These are phyloP conservation scores for Caenorhabditis briggsae DNA, from an alignment of 1,140 invertebrate species.

Conservation along the genomic window DNA sequence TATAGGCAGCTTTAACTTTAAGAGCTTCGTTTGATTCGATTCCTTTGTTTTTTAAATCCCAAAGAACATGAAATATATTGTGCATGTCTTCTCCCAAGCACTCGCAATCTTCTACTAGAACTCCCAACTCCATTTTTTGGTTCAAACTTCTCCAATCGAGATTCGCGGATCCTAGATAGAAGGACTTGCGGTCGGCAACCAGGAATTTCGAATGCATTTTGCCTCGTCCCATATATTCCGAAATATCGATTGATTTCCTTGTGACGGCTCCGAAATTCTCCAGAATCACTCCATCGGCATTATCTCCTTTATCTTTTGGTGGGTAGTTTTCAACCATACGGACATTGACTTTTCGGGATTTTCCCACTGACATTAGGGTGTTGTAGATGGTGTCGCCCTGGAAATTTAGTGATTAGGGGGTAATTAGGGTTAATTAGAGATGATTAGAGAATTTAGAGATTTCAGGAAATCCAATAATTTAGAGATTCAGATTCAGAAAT, in stretches of 20 bases:
- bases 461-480: too few species aligned
- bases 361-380: conserved; percentile 65
- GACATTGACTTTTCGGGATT: conserved; percentile 67
- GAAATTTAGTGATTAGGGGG: conserved; percentile 47
- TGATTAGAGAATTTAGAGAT: background rate
- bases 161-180: conserved; percentile 82
- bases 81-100: conserved; percentile 87
- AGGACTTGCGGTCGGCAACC: conserved; percentile 84
- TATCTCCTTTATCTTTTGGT: conserved; percentile 77
- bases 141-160: conserved; percentile 92
- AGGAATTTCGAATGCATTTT: conserved; percentile 94
- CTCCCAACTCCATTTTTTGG: conserved; percentile 94
- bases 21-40: conserved; percentile 85
- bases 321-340: conserved; percentile 76
- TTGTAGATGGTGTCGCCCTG: conserved; percentile 74
- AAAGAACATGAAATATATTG: conserved; percentile 94
- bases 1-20: conserved; percentile 83
- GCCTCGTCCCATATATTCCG: conserved; percentile 86
- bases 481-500: too few species aligned
- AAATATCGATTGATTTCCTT: conserved; percentile 89
- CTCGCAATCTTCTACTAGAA: conserved; percentile 87
- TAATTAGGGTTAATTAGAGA: conserved; percentile 2
- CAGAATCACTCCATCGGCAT: conserved; percentile 73
- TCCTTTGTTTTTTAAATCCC: conserved; percentile 81
- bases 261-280: conserved; percentile 79